Evolutionary conservation across 2,113 vertebrate genomes (phyloP).

Genomic region (Columbina picui): DNA sequence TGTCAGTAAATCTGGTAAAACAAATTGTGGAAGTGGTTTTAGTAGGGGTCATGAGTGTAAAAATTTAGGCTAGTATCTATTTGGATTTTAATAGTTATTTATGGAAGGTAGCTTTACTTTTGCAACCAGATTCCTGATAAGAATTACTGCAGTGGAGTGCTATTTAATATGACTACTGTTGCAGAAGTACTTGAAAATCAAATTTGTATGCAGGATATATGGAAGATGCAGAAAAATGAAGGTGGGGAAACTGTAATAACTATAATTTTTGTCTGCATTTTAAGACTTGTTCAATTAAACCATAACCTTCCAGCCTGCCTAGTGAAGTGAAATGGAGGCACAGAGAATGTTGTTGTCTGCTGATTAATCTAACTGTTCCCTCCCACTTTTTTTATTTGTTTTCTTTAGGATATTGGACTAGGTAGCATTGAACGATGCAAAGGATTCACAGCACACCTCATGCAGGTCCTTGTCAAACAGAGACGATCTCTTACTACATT

Average conservation of each 20-base stretch:
- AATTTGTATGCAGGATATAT: not conserved
- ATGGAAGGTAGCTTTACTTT: not conserved
- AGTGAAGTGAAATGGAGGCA: not conserved
- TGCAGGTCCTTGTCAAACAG: slow-evolving; percentile 88
- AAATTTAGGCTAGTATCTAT: not conserved
- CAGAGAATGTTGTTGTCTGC: not conserved
- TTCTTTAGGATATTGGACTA: slow-evolving; percentile 85
- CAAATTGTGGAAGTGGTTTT: not conserved
- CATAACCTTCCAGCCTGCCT: not conserved
- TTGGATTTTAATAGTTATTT: not conserved
- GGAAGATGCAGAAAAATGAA: not conserved
- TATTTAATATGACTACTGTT: not conserved
- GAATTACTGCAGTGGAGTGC: not conserved
- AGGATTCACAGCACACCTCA: slow-evolving; percentile 92
- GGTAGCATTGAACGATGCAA: slow-evolving; percentile 87
- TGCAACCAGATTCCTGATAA: not conserved
- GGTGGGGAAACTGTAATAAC: not conserved
- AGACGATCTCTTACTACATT: slow-evolving; percentile 82
- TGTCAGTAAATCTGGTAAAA: not conserved
- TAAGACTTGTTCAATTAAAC: not conserved
- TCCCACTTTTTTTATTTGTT: not conserved
- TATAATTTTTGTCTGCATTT: not conserved
- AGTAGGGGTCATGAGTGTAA: not conserved
- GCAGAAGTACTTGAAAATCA: not conserved
- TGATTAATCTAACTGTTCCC: not conserved